A percentile compares a stretch with the other conserved stretches of the same genome.
Evolutionary conservation across 2,888 invertebrate species (phyloP).

Genomic region (Hipparchia semele): DNA sequence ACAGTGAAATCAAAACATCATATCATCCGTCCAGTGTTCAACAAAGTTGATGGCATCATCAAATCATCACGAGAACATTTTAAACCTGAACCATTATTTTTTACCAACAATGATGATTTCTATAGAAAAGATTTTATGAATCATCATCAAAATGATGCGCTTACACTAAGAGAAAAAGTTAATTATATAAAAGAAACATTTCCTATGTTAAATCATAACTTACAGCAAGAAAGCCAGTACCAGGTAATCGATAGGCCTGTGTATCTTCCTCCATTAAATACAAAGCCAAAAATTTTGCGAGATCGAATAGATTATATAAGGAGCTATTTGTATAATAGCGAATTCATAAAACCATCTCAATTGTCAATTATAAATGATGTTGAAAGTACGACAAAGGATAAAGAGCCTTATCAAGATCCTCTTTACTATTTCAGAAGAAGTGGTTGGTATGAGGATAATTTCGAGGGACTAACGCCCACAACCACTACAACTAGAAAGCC

Average conservation of each 20-base stretch:
- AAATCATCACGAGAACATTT: constrained; percentile 30
- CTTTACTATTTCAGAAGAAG: constrained; percentile 42
- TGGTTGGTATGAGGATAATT: constrained; percentile 36
- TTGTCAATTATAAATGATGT: constrained; percentile 6
- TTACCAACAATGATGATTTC: constrained; percentile 45
- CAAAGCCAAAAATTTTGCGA: constrained; percentile 50
- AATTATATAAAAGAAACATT: constrained; percentile 43
- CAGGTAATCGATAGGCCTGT: constrained; percentile 45
- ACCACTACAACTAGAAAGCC: constrained; percentile 33
- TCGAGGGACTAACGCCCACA: constrained; percentile 31
- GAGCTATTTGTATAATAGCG: constrained; percentile 48
- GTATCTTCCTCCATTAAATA: constrained; percentile 36
- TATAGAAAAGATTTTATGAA: constrained; percentile 45
- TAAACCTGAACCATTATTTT: constrained; percentile 47
- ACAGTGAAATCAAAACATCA: constrained; percentile 41
- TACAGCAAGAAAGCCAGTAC: constrained; percentile 14
- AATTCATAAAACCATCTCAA: constrained; percentile 34
- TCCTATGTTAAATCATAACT: constrained; percentile 18
- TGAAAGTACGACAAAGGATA: constrained; percentile 19
- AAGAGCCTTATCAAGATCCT: constrained; percentile 26
- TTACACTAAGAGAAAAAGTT: constrained; percentile 49
- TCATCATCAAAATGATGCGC: constrained; percentile 41
- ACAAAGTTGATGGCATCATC: constrained; percentile 40
- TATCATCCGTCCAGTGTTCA: constrained; percentile 52
- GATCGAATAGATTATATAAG: constrained; percentile 53